Percentiles rank a stretch among this genome's conserved stretches.
Conservation (phyloP, 2,888 invertebrate species). For the Zaprionus lineosus region DNA sequence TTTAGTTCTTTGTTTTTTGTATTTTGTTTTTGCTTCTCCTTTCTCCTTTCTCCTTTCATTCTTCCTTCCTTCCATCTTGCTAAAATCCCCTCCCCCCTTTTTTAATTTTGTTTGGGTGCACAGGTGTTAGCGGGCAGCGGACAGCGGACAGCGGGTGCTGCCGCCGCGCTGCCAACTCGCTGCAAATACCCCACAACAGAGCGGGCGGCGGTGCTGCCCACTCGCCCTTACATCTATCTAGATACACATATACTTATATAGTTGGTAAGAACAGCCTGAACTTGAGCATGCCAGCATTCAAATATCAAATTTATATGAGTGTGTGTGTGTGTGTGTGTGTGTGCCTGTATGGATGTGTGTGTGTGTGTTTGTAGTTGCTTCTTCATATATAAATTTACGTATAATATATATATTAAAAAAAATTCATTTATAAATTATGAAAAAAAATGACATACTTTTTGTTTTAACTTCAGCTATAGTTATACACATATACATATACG, state of each 20-base stretch:
- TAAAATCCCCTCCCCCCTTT: no score
- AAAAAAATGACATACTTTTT: constrained; percentile 66
- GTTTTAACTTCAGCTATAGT: constrained; percentile 62
- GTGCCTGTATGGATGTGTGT: neutral
- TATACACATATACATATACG: constrained; percentile 19
- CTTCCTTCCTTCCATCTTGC: neutral
- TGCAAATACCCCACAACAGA: no score
- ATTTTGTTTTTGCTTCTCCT: constrained; percentile 36
- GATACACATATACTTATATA: constrained; percentile 23
- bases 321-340: neutral
- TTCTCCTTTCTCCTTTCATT: neutral
- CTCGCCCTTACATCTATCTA: neutral
- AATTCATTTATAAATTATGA: constrained; percentile 66
- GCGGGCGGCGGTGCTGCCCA: no score
- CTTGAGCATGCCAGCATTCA: constrained; percentile 51
- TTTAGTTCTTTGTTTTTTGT: constrained; percentile 5
- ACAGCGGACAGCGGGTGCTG: no score
- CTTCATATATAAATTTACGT: no score
- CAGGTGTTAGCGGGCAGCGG: no score
- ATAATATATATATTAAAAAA: constrained; percentile 51
- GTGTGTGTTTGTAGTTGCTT: neutral
- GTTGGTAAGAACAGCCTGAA: constrained; percentile 61
- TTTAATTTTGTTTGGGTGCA: no score
- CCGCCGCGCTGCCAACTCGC: no score
- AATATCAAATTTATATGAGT: neutral